A percentile compares a stretch with the other conserved stretches of the same genome.
These are phyloP conservation scores for Aphelenchoides fujianensis DNA, from an alignment of 1,140 invertebrate species.

Conservation along the genomic window DNA sequence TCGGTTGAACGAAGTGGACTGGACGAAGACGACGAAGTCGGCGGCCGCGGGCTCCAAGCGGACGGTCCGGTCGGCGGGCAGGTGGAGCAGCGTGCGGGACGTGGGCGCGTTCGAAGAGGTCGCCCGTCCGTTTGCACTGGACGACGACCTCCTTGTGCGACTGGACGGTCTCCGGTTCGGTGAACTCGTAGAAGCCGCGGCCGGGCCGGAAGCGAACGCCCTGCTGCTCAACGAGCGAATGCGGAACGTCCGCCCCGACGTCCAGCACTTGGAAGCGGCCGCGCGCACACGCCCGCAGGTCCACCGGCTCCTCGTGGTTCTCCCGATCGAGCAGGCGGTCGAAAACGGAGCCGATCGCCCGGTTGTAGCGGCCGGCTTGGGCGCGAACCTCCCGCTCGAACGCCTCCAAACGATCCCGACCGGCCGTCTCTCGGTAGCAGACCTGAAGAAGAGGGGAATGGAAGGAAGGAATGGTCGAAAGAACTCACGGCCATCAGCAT, in stretches of 20 bases:
- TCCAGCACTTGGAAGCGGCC: no score
- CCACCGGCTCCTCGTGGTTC: no score
- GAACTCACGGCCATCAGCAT: conserved; percentile 13
- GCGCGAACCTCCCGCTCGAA: conserved; percentile 5
- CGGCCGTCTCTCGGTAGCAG: conserved; percentile 7
- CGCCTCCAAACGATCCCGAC: background rate
- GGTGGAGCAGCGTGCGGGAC: background rate
- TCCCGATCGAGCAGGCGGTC: background rate
- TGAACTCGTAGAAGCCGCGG: conserved; percentile 34
- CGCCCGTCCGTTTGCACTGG: background rate
- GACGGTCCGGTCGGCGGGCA: conserved; percentile 22
- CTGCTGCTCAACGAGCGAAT: conserved; percentile 32
- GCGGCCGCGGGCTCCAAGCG: conserved; percentile 7
- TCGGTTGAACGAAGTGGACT: conserved; percentile 36
- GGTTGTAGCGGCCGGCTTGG: background rate
- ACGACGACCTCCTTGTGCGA: background rate
- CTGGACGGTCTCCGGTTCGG: conserved; percentile 25
- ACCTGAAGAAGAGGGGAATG: background rate
- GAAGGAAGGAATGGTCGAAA: conserved; percentile 2
- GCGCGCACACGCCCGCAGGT: no score
- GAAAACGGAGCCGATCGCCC: conserved; percentile 1
- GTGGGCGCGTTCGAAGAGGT: background rate
- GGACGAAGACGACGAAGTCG: conserved; percentile 30
- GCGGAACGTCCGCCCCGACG: conserved; percentile 23
- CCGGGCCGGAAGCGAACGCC: no score